Conservation (phyloP, 2,113 vertebrate genomes). For the Rhabdomys dilectus region DNA sequence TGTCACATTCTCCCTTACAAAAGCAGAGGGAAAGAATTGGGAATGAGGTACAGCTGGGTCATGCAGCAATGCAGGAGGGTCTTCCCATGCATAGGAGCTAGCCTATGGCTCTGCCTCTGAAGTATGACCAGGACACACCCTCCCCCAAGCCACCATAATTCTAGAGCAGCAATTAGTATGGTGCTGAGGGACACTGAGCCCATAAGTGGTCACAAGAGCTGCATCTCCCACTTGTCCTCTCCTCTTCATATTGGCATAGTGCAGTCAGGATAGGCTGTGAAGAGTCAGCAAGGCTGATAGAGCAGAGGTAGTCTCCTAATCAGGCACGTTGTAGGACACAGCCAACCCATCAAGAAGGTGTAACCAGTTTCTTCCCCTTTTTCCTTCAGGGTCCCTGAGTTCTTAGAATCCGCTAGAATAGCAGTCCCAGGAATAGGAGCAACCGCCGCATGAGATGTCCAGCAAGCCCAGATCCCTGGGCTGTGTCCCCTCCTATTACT, state of each 20-base stretch:
- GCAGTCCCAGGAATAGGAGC: not conserved
- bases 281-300: not conserved
- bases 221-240: not conserved
- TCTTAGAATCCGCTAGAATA: not conserved
- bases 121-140: too few relatives aligned
- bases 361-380: not conserved
- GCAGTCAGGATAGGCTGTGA: not conserved
- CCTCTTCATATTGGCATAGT: not conserved
- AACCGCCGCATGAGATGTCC: not conserved
- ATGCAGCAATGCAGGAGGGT: not conserved
- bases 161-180: not conserved
- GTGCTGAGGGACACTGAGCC: not conserved
- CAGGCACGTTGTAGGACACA: not conserved
- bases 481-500: not conserved
- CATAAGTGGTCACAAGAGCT: not conserved
- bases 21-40: not conserved
- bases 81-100: not conserved
- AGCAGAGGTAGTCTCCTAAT: not conserved
- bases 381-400: fast-evolving
- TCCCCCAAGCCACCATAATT: not conserved
- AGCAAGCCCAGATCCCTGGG: not conserved
- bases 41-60: not conserved
- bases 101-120: not conserved
- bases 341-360: not conserved
- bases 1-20: not conserved